These are phyloP conservation scores for Bolinopsis microptera DNA, from an alignment of 37 sponge, comb jelly and placozoan species.

Conservation along the genomic window DNA sequence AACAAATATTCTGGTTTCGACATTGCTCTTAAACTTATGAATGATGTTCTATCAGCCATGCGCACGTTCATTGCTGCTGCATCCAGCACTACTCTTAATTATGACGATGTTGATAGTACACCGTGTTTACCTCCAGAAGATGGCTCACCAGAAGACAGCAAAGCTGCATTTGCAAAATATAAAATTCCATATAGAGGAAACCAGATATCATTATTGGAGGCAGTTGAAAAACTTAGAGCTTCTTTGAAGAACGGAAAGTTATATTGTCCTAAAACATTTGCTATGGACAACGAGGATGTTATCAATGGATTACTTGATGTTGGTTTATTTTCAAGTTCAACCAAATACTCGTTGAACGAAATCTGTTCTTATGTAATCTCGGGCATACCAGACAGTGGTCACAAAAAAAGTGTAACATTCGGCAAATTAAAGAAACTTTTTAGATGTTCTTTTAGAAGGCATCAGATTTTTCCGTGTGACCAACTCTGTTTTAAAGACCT, in stretches of 20 bases:
- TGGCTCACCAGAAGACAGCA: too few relatives aligned
- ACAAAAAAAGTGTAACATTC: neutral
- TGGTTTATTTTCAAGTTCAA: neutral
- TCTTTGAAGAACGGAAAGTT: neutral
- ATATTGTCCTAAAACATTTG: neutral
- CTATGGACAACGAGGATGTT: neutral
- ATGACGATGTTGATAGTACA: too few relatives aligned
- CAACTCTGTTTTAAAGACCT: neutral
- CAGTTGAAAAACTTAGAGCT: neutral
- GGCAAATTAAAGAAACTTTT: neutral
- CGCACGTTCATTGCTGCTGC: too few relatives aligned
- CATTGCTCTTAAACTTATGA: too few relatives aligned
- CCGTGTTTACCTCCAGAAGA: too few relatives aligned
- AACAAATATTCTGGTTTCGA: too few relatives aligned
- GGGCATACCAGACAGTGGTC: neutral
- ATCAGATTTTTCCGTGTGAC: neutral
- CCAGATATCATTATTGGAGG: neutral
- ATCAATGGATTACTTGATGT: neutral
- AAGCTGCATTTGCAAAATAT: too few relatives aligned
- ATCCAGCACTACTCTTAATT: too few relatives aligned
- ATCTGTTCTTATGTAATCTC: neutral
- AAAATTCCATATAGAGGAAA: too few relatives aligned
- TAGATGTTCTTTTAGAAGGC: neutral
- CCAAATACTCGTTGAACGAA: neutral
- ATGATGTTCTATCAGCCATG: too few relatives aligned